phyloP scores from a whole-genome alignment of 2,113 vertebrate species.

The Pampusana beccarii region DNA sequence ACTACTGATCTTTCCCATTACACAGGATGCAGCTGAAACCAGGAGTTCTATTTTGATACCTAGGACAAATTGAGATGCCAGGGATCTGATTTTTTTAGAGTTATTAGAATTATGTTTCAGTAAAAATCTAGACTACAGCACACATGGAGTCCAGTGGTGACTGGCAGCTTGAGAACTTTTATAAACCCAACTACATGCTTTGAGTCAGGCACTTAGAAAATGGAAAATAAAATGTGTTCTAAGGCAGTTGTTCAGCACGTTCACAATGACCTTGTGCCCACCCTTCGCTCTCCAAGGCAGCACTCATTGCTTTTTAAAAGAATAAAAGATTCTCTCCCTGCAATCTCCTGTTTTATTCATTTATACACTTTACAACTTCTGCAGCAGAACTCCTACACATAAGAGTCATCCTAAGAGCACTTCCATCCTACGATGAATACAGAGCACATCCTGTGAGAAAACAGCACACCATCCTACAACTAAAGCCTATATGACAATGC shows the following conservation, averaged over 20 bases:
- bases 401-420: constrained; percentile 23
- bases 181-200: neutral
- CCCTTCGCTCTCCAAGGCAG: neutral
- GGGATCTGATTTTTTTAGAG: neutral
- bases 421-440: neutral
- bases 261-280: neutral
- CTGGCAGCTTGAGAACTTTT: neutral
- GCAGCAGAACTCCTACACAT: constrained; percentile 25
- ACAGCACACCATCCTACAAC: neutral
- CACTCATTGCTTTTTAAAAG: neutral
- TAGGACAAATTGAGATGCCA: neutral
- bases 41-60: neutral
- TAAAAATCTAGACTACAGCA: neutral
- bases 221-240: neutral
- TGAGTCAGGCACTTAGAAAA: neutral
- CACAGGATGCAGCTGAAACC: neutral
- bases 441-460: neutral
- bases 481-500: neutral
- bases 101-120: neutral
- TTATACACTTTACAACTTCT: constrained; percentile 34
- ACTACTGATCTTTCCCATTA: neutral
- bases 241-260: neutral
- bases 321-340: neutral
- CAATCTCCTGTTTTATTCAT: constrained; percentile 11
- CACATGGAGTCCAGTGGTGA: neutral